Conservation (phyloP, 2,113 vertebrate genomes). For the Pelodiscus sinensis region DNA sequence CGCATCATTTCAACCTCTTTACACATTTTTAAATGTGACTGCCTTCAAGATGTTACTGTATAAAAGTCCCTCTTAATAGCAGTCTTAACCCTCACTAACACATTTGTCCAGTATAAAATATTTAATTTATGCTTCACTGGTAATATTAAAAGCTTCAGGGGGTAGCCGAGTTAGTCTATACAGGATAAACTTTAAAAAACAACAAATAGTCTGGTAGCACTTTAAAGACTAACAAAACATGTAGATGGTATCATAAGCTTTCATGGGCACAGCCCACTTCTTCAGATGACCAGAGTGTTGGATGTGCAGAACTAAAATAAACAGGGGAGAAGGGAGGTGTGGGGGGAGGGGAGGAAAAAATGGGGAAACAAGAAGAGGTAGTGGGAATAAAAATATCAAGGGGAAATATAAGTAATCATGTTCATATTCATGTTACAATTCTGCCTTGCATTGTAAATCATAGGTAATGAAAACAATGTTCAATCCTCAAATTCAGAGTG, state of each 20-base stretch:
- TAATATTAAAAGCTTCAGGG: neutral
- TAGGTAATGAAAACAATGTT: slow-evolving; percentile 27
- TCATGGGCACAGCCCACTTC: no score
- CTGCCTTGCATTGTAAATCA: neutral
- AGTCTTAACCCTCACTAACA: neutral
- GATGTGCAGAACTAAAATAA: no score
- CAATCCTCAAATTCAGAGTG: neutral
- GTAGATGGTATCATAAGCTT: no score
- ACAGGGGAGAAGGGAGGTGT: no score
- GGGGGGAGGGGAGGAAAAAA: no score
- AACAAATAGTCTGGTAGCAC: no score
- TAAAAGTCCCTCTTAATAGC: neutral
- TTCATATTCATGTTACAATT: slow-evolving; percentile 34
- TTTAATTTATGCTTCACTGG: slow-evolving; percentile 26
- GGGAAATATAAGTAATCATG: neutral
- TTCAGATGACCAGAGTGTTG: no score
- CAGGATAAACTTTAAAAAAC: no score
- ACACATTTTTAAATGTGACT: neutral
- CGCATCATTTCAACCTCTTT: neutral
- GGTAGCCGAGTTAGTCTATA: no score
- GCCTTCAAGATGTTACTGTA: neutral
- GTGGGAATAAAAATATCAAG: no score
- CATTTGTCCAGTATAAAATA: neutral
- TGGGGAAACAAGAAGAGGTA: no score
- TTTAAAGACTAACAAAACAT: no score